Base-by-base conservation (phyloP, 2,888 invertebrate genomes). In the Zhuqinia jingwanae region DNA sequence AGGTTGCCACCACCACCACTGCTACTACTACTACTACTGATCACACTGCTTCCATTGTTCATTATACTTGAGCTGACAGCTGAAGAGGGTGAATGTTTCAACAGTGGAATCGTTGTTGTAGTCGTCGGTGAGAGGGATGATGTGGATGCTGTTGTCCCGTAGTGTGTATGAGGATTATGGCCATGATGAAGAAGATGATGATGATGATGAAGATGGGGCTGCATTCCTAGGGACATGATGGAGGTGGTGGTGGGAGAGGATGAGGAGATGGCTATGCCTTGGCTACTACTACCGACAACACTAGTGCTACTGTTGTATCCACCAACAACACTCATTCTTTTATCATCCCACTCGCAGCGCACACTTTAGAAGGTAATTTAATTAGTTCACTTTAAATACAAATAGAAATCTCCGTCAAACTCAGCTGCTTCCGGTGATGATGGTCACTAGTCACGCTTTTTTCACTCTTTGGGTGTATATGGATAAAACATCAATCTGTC, bases 301-400 rank as follows among this genome's bases (percentile, higher is more conserved):
- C 68, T 42, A 36, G 68, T 17, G 13, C 5, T 42, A 17, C 53
- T 75, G n/a, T 45, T 25, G 30, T 42, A 76, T 22, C 76, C 75
- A 15, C 63, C 75, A 6, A 50, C 50, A 15, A 83, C 76, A 76
- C 83, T 83, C 83, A 83, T 83, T 53, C 45, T 83, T 36, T 15
- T 17, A 1, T 20, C 13, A 17, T 17, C 2, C 1, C 6, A 17
- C 5, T 50, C n/a, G n/a, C n/a, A n/a, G n/a, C n/a, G n/a, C n/a
- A n/a, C n/a, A n/a, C n/a, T 60, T 25, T 30, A 30, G 1, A 42
- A 68, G 27, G 22, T 63, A 70, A 81, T 81, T 70, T 70, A 58
- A 70, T 81, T 58, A 56, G 25, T 20, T 1, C 8, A 68, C 25
- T 68, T 30, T 53, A 80, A 80, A 80, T 65, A 80, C 13, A 47